These are phyloP conservation scores for Tachycineta bicolor DNA, from an alignment of 2,113 vertebrate species.

Conservation along the genomic window DNA sequence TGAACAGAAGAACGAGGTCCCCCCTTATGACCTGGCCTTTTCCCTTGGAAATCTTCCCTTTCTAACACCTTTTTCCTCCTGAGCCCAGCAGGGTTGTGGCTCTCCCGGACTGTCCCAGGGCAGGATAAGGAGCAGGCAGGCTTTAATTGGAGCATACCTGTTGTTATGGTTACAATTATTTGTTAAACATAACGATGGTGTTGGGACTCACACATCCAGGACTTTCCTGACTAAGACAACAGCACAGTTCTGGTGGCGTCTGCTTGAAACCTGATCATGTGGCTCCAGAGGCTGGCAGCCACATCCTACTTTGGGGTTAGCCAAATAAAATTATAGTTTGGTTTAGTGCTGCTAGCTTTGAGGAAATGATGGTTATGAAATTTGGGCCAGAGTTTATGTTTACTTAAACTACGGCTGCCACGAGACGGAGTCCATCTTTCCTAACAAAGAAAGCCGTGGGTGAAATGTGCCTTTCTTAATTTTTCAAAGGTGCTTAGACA, in stretches of 20 bases:
- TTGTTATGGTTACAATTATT: conserved; percentile 70
- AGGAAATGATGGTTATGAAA: conserved; percentile 80
- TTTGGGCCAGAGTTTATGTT: conserved; percentile 80
- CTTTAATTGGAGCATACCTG: not conserved
- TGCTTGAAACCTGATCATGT: conserved; percentile 77
- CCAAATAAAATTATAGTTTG: conserved; percentile 82
- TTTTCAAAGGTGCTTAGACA: conserved; percentile 15
- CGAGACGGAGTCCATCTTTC: conserved; percentile 69
- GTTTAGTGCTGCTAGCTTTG: conserved; percentile 74
- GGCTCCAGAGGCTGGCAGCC: conserved; percentile 78
- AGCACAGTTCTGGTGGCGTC: conserved; percentile 51
- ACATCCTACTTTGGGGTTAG: conserved; percentile 83
- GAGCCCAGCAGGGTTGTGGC: not conserved
- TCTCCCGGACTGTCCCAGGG: not conserved
- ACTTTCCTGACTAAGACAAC: conserved; percentile 65
- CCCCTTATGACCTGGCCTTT: not conserved
- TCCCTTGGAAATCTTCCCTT: not conserved
- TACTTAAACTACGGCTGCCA: conserved; percentile 73
- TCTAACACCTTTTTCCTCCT: not conserved
- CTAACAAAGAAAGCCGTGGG: conserved; percentile 14
- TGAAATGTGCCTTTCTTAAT: not conserved
- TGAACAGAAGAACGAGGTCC: not conserved
- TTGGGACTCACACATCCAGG: not conserved
- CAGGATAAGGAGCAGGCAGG: not conserved
- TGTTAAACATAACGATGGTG: conserved; percentile 44